These are phyloP conservation scores for Empis livida DNA, from an alignment of 2,888 invertebrate species.

Conservation along the genomic window DNA sequence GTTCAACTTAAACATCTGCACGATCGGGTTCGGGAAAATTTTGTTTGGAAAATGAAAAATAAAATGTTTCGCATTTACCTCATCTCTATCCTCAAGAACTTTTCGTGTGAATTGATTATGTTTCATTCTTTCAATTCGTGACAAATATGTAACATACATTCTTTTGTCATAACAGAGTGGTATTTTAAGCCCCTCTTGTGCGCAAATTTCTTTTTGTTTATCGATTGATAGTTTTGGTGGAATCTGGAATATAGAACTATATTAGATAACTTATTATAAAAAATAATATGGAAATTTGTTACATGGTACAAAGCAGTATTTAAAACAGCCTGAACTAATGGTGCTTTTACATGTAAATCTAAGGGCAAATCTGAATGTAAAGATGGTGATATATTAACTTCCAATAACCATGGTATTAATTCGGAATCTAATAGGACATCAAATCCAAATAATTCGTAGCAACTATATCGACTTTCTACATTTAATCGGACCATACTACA, in stretches of 20 bases:
- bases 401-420: constrained; percentile 88
- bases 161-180: constrained; percentile 53
- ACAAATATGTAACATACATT: constrained; percentile 53
- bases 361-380: constrained; percentile 75
- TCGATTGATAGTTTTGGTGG: constrained; percentile 32
- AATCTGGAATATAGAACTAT: too few species aligned
- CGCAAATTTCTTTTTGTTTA: constrained; percentile 28
- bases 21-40: too few species aligned
- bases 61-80: constrained; percentile 17
- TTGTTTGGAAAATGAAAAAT: too few species aligned
- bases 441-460: constrained; percentile 91
- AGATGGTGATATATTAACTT: constrained; percentile 88
- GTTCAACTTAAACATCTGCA: too few species aligned
- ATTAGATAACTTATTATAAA: not conserved
- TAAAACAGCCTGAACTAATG: constrained; percentile 76
- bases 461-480: constrained; percentile 67
- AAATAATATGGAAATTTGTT: constrained; percentile 26
- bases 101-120: constrained; percentile 32
- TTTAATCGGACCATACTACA: constrained; percentile 59
- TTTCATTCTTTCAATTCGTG: constrained; percentile 53
- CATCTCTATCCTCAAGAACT: constrained; percentile 29
- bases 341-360: constrained; percentile 88
- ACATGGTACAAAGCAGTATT: constrained; percentile 89
- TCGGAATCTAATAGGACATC: constrained; percentile 87
- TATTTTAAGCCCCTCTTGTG: constrained; percentile 33